These are phyloP conservation scores for Petrosia ficiformis DNA, from an alignment of 37 sponge, comb jelly and placozoan species.

Conservation along the genomic window DNA sequence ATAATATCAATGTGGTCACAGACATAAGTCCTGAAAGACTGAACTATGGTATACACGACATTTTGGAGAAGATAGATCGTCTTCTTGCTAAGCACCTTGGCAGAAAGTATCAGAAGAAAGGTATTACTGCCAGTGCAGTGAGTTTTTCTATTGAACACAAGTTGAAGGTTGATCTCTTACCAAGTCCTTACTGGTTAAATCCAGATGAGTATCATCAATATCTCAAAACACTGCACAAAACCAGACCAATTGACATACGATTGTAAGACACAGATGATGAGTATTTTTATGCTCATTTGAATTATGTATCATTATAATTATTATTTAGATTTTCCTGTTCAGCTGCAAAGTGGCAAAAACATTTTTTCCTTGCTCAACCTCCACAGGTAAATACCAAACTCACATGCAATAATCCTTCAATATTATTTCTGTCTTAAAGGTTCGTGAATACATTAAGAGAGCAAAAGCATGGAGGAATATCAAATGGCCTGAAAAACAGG, in stretches of 20 bases:
- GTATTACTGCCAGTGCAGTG: constrained; percentile 12
- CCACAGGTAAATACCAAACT: constrained; percentile 23
- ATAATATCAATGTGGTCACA: no score
- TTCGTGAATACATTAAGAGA: constrained; percentile 53
- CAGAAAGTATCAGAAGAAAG: neutral
- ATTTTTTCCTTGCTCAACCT: constrained; percentile 41
- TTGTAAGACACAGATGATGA: no score
- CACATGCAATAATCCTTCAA: neutral
- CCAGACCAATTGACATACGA: constrained; percentile 5
- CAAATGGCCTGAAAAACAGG: constrained; percentile 6
- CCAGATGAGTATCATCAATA: constrained; percentile 19
- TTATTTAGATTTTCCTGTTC: constrained; percentile 42
- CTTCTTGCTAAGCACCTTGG: neutral
- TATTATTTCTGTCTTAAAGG: constrained; percentile 3
- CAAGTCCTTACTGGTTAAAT: constrained; percentile 42
- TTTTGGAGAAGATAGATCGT: constrained; percentile 33
- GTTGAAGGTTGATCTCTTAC: constrained; percentile 52
- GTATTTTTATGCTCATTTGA: no score
- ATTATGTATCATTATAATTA: neutral
- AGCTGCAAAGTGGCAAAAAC: constrained; percentile 52
- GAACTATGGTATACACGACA: constrained; percentile 9
- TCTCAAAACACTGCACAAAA: constrained; percentile 10
- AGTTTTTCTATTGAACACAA: constrained; percentile 9
- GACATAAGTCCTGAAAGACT: constrained; percentile 24
- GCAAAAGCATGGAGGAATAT: constrained; percentile 67